Base-by-base conservation (phyloP, 1,140 invertebrate genomes). In the Formica exsecta region DNA sequence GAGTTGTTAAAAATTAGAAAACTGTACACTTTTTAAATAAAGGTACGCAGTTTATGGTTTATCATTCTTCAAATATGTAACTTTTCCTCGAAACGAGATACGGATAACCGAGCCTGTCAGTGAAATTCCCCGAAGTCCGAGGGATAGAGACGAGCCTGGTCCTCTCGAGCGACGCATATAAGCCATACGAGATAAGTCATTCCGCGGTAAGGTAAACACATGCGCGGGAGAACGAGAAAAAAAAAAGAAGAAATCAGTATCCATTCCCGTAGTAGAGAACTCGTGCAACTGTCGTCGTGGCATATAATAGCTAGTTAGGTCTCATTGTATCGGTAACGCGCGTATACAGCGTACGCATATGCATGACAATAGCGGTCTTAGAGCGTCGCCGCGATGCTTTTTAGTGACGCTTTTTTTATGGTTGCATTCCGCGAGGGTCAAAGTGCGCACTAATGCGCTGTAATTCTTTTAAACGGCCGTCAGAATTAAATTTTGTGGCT, bases 261-360 rank as follows among this genome's bases (percentile, higher is more conserved):
- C 85, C 83, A 64, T 86, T 64, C 85, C 74, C 85, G 62, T 76
- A 68, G 88, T 65, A 73, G 80, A 85, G 86, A 90, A 88, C 74
- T 90, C 68, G 79, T 87, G 89, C 92, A 86, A 87, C 89, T 86
- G 89, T 85, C 89, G 87, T 86, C 80, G 87, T 80, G 66, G 66
- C 68, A 83, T 70, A 93, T 94, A 94, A 94, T 94, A 92, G 92
- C 92, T 95, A 93, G 93, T 94, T 94, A 94, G 91, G 87, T 71
- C 80, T 93, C 90, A 94, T 94, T 94, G 93, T 94, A 92, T 92
- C 81, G 87, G 89, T 89, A 92, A 92, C 87, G 83, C 79, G 83
- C 81, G 84, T 90, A 91, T 89, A 74, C 65, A 38, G 70, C 36
- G 64, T 83, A 81, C 86, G 89, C 89, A 92, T 92, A 93, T 93